Conservation (phyloP, 2,888 invertebrate species). For the Megalurothrips usitatus region DNA sequence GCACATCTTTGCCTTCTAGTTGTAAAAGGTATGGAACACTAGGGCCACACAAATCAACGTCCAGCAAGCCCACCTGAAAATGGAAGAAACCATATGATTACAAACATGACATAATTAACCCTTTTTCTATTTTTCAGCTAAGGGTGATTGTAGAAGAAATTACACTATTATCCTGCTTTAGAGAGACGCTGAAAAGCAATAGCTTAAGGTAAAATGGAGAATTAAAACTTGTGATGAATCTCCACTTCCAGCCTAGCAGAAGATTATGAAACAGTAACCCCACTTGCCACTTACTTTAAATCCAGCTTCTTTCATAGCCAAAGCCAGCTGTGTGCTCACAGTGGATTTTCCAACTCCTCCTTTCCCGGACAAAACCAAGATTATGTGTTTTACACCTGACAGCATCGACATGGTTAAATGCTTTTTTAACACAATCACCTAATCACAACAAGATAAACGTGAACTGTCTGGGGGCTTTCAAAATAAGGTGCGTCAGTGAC, state of each 20-base stretch:
- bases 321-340: slow-evolving; percentile 86
- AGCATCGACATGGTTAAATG: slow-evolving; percentile 54
- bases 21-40: slow-evolving; percentile 86
- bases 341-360: slow-evolving; percentile 99
- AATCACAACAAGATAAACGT: too few relatives aligned
- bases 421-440: too few relatives aligned
- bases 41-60: slow-evolving; percentile 93
- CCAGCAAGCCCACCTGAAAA: slow-evolving; percentile 81
- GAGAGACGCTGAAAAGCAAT: slow-evolving; percentile 11
- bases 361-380: slow-evolving; percentile 95
- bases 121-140: neutral
- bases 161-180: neutral
- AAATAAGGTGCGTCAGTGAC: too few relatives aligned
- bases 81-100: slow-evolving; percentile 33
- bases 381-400: slow-evolving; percentile 73
- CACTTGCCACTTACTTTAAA: slow-evolving; percentile 61
- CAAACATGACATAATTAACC: slow-evolving; percentile 10
- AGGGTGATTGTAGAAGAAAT: neutral
- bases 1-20: slow-evolving; percentile 78
- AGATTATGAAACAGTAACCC: neutral
- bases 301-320: slow-evolving; percentile 73
- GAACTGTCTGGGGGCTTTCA: too few relatives aligned
- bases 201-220: slow-evolving; percentile 10
- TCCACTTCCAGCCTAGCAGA: neutral
- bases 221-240: slow-evolving; percentile 16